Evolutionary conservation across 2,113 vertebrate genomes (phyloP).

Genomic region (Eulemur macaco): DNA sequence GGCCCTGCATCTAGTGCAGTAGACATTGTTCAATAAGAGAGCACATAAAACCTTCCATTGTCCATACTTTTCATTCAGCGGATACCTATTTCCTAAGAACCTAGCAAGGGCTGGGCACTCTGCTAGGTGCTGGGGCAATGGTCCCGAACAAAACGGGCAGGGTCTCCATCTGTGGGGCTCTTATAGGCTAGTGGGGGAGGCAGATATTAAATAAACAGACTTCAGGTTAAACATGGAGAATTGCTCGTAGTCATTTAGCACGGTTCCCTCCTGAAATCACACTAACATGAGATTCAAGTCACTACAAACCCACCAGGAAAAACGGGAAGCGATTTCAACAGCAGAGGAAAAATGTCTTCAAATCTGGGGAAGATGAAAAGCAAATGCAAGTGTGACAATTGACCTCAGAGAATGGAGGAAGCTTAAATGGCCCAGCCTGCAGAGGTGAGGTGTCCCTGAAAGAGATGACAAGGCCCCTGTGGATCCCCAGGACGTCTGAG

Average conservation of each 20-base stretch:
- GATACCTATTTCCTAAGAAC: constrained; percentile 4
- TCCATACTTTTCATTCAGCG: not conserved
- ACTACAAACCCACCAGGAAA: not conserved
- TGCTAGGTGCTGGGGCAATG: not conserved
- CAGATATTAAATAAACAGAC: not conserved
- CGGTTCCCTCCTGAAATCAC: not conserved
- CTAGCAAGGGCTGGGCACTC: not conserved
- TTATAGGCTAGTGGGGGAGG: not conserved
- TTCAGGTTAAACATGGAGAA: not conserved
- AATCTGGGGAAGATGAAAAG: not conserved
- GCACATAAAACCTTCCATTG: not conserved
- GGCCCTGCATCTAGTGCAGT: no score
- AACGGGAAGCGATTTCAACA: not conserved
- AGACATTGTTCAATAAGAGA: not conserved
- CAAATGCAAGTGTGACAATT: not conserved
- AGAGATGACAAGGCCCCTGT: no score
- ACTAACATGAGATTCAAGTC: not conserved
- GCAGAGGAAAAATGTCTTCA: not conserved
- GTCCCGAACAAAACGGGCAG: not conserved
- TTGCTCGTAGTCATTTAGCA: not conserved
- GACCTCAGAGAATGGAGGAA: not conserved
- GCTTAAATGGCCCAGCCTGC: not conserved
- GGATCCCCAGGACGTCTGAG: accelerated
- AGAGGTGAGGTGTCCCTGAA: accelerated
- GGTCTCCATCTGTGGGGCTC: not conserved